These are phyloP conservation scores for Venturia canescens DNA, from an alignment of 1,140 invertebrate genomes.

Conservation along the genomic window DNA sequence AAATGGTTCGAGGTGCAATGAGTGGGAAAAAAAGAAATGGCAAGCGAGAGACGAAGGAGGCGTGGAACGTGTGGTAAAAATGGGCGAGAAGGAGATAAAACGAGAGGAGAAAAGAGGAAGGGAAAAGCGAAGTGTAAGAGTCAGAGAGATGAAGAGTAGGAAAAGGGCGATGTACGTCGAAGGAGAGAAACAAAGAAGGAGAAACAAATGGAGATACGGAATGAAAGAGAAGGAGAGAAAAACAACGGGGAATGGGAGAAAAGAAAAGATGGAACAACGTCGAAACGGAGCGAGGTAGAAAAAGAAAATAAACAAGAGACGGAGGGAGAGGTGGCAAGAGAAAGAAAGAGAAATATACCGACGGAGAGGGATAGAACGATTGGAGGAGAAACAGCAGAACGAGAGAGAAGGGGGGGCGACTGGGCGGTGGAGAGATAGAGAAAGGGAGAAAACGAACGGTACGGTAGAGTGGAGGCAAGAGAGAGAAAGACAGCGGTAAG, in stretches of 20 bases:
- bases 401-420: not conserved
- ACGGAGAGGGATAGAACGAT: not conserved
- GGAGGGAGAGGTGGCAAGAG: slow-evolving; percentile 9
- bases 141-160: slow-evolving; percentile 15
- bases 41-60: not conserved
- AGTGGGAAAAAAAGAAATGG: not conserved
- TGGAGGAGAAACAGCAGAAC: not conserved
- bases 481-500: slow-evolving; percentile 17
- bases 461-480: slow-evolving; percentile 27
- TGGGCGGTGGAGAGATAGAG: slow-evolving; percentile 30
- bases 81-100: not conserved
- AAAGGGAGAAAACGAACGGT: not conserved
- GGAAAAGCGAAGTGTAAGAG: not conserved
- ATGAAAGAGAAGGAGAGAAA: too few species aligned
- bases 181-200: too few species aligned
- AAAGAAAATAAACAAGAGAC: too few species aligned
- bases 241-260: not conserved
- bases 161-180: not conserved
- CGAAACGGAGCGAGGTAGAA: not conserved
- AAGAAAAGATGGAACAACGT: not conserved
- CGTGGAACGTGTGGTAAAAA: not conserved
- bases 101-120: not conserved
- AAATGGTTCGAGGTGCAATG: not conserved
- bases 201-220: too few species aligned
- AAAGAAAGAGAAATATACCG: too few species aligned